Evolutionary conservation across 2,113 vertebrate genomes (phyloP).

Genomic region (Xiphias gladius): DNA sequence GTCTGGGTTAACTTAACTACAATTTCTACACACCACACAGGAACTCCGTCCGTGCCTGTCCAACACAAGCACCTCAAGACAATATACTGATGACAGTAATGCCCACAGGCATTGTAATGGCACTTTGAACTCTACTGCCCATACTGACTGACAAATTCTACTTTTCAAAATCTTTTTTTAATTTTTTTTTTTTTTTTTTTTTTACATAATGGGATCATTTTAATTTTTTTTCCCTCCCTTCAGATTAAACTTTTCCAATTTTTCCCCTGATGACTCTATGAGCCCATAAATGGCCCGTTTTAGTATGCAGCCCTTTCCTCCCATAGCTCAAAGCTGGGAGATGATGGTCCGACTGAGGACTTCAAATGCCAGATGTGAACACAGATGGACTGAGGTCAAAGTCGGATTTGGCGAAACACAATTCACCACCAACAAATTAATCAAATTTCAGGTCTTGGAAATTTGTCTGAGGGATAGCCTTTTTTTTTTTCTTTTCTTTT

Average conservation of each 20-base stretch:
- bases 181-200: not conserved
- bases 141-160: conserved; percentile 38
- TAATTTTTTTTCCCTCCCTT: not conserved
- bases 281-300: conserved; percentile 24
- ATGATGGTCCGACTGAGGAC: conserved; percentile 29
- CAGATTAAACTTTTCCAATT: conserved; percentile 26
- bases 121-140: conserved; percentile 70
- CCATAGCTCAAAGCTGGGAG: conserved; percentile 35
- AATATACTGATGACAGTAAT: conserved; percentile 57
- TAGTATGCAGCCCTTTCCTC: conserved; percentile 63
- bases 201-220: not conserved
- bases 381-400: conserved; percentile 29
- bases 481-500: conserved; percentile 1
- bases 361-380: conserved; percentile 17
- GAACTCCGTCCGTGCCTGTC: conserved; percentile 1
- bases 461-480: not conserved
- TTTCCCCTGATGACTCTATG: conserved; percentile 21
- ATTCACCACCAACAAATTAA: conserved; percentile 1
- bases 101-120: conserved; percentile 72
- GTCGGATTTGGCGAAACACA: conserved; percentile 20
- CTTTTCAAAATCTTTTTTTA: no score
- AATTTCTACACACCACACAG: conserved; percentile 4
- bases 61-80: conserved; percentile 33
- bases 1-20: conserved; percentile 11
- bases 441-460: conserved; percentile 22